Evolutionary conservation across 2,797 vertebrate species (phyloP), one percentile per base, ranked within the genome.

Genomic region (Thaleichthys pacificus): DNA sequence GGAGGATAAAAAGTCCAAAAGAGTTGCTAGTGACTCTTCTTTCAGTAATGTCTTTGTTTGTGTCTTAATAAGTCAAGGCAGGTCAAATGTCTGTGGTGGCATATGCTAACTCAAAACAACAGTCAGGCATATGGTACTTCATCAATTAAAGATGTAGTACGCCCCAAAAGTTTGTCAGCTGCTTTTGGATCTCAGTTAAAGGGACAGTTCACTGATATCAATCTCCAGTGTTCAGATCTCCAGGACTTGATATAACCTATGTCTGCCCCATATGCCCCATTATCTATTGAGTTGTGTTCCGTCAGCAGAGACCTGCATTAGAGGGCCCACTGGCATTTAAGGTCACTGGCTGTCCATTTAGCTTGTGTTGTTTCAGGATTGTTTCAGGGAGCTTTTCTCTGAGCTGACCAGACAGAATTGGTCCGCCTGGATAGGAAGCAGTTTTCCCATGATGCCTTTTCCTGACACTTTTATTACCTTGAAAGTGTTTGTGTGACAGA

Each of bases 1-100:
- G 1, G n/a, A 21, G 32, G 32, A 38, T 42, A 38, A 3, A 38
- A 64, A 38, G 61, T 38, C 17, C 12, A 4, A 6, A 62, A 62
- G 24, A 62, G 61, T 35, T 35, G 61, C 15, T 4, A 61, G 30
- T 26, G 28, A 30, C 38, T 70, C 19, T 35, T 12, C 69, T 14
- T 47, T 47, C 42, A 47, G 42, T 14, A 12, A 47, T 14, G 42
- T 47, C 42, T 47, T 47, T 47, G 30, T 28, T 70, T 30, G 61
- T 51, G 38, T 65, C 60, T 72, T 82, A 71, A 71, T 71, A 57
- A 42, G 72, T 73, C 70, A 71, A 54, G 21, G 57, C 42, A 71
- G 75, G 70, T 73, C 71, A 67, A 65, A 66, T 68, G 63, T 67
- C 56, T 72, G 11, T 28, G 32, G 26, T 61, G 9, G 61, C 28